A percentile compares a stretch with the other conserved stretches of the same genome.
Evolutionary conservation across 2,888 invertebrate genomes (phyloP).

Genomic region (Boloria euphrosyne): DNA sequence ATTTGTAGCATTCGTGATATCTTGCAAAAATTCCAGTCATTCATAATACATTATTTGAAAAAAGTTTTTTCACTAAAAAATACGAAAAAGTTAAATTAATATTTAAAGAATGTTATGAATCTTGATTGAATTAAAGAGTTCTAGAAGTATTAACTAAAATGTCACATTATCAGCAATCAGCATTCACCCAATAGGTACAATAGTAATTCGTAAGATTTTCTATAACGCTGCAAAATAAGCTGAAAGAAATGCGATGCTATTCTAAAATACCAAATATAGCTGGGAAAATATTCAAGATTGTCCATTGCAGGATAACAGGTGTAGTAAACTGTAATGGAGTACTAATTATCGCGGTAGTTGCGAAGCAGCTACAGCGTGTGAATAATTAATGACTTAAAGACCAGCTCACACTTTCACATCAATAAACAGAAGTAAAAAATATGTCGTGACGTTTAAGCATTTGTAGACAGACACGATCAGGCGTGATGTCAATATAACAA

Average conservation of each 20-base stretch:
- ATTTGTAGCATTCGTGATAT: neutral
- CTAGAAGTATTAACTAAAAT: no score
- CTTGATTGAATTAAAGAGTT: no score
- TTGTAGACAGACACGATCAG: slow-evolving; percentile 23
- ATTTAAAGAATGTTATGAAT: no score
- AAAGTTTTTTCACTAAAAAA: no score
- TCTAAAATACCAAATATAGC: slow-evolving; percentile 5
- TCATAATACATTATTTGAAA: neutral
- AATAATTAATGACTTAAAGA: slow-evolving; percentile 37
- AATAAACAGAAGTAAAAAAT: slow-evolving; percentile 6
- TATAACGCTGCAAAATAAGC: no score
- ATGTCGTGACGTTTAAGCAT: slow-evolving; percentile 27
- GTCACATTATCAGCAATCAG: no score
- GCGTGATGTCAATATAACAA: slow-evolving; percentile 27
- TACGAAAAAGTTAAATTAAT: no score
- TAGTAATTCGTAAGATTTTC: no score
- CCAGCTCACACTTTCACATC: slow-evolving; percentile 27
- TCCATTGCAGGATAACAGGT: slow-evolving; percentile 36
- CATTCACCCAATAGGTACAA: no score
- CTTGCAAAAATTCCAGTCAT: neutral
- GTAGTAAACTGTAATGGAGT: slow-evolving; percentile 36
- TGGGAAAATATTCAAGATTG: slow-evolving; percentile 28
- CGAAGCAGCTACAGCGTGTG: slow-evolving; percentile 32
- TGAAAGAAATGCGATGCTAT: neutral
- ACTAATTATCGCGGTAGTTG: slow-evolving; percentile 36